Base-by-base conservation (phyloP, 2,888 invertebrate genomes). In the Trachelus tabidus region DNA sequence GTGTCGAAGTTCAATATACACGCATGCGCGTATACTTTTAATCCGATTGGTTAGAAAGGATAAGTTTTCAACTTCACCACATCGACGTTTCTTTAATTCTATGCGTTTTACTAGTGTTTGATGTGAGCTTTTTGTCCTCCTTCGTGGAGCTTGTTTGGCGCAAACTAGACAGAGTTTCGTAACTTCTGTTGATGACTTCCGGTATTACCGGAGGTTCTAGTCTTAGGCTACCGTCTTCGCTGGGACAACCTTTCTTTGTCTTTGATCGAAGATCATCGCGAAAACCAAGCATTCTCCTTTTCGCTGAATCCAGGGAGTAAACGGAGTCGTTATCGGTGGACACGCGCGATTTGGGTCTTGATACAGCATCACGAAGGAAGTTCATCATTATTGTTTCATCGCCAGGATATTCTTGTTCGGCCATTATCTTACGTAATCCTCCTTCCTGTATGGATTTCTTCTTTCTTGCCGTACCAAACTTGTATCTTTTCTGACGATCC, bases 181-280 rank as follows among this genome's bases (percentile, higher is more conserved):
- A 93, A 80, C 92, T 92, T 79, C 92, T 93, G 88, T 94, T 93
- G n/a, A 94, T 92, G 80, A 94, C 92, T 90, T 94, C 92, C 68
- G 94, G 93, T 79, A 91, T 91, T 86, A 90, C 88, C 76, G 94
- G 94, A 88, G 93, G 93, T 89, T 93, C 93, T 89, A 94, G 92
- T 92, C 93, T 93, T 91, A 93, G 91, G 74, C 79, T 83, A 11
- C 15, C 71, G 11, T 71, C 71, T 71, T 71, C 71, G 71, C 31
- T 23, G 23, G 23, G 56, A 56, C 56, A 56, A 15, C 15, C 40
- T 56, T 56, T 56, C 23, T 56, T 23, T 56, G 23, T 56, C 23
- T 56, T 56, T 23, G 23, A 56, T 9, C 2, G 56, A 56, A 56
- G 12, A 71, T 71, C 71, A 30, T 71, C 71, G 33, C 30, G 71